These are phyloP conservation scores for Laticauda laticaudata DNA, from an alignment of 2,113 vertebrate species.

Conservation along the genomic window DNA sequence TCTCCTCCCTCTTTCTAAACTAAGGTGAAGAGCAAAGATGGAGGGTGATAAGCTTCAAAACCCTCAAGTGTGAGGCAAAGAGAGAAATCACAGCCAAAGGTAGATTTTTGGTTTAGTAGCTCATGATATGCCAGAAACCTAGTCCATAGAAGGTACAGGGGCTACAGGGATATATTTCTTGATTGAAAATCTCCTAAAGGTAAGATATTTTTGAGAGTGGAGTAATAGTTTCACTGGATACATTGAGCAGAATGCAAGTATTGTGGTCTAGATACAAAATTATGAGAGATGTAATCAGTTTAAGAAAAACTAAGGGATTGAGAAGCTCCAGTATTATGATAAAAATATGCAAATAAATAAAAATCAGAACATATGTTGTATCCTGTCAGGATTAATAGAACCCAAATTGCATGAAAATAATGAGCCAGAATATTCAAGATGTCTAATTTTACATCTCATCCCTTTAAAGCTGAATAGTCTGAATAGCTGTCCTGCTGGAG, in stretches of 20 bases:
- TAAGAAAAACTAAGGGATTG: too few species aligned
- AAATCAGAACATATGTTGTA: not conserved
- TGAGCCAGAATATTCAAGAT: not conserved
- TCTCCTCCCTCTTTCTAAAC: constrained; percentile 22
- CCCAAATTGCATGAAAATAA: not conserved
- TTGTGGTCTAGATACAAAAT: not conserved
- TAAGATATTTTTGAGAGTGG: not conserved
- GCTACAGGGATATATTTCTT: not conserved
- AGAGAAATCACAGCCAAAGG: not conserved
- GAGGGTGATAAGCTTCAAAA: not conserved
- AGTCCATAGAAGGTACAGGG: not conserved
- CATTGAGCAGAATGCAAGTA: not conserved
- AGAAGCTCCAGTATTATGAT: not conserved
- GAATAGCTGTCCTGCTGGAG: not conserved
- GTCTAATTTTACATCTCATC: not conserved
- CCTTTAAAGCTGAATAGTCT: not conserved
- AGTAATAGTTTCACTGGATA: not conserved
- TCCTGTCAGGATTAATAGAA: not conserved
- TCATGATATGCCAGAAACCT: not conserved
- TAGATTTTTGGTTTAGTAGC: not conserved
- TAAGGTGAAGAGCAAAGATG: not conserved
- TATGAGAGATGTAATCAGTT: not conserved
- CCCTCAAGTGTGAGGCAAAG: not conserved
- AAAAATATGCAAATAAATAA: not conserved
- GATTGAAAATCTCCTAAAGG: constrained; percentile 1